phyloP scores from a whole-genome alignment of 2,797 vertebrate genomes.

The Falco cherrug region DNA sequence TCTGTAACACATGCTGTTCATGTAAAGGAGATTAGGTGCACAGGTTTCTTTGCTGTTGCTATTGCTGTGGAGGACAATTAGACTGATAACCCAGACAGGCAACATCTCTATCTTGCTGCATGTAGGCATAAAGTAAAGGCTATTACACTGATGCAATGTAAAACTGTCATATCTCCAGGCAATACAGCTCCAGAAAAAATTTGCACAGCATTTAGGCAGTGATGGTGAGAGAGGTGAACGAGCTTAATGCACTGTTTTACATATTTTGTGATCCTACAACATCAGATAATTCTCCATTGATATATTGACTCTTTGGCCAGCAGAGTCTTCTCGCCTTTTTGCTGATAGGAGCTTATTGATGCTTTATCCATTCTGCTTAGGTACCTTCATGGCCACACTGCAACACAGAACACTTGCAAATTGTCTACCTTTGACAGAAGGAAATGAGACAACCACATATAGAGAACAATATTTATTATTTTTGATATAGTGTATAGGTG shows the following conservation, averaged over 20 bases:
- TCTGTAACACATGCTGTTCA: not conserved
- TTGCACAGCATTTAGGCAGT: not conserved
- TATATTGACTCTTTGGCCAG: not conserved
- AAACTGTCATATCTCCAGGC: not conserved
- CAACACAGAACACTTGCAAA: not conserved
- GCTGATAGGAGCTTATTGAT: not conserved
- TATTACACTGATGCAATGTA: not conserved
- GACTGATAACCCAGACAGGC: not conserved
- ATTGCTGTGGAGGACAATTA: not conserved
- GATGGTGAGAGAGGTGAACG: not conserved
- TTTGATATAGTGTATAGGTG: not conserved
- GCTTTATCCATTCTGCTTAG: not conserved
- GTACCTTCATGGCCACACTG: not conserved
- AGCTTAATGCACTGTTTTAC: not conserved
- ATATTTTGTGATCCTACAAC: not conserved
- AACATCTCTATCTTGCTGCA: not conserved
- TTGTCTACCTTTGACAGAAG: not conserved
- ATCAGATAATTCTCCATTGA: not conserved
- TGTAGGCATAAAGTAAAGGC: not conserved
- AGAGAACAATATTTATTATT: not conserved
- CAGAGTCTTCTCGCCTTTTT: not conserved
- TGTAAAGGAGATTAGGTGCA: not conserved
- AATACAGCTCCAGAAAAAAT: not conserved
- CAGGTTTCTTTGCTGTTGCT: not conserved
- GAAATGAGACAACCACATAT: not conserved